Evolutionary conservation across 2,888 invertebrate genomes (phyloP).

Genomic region (Emmelina monodactyla): DNA sequence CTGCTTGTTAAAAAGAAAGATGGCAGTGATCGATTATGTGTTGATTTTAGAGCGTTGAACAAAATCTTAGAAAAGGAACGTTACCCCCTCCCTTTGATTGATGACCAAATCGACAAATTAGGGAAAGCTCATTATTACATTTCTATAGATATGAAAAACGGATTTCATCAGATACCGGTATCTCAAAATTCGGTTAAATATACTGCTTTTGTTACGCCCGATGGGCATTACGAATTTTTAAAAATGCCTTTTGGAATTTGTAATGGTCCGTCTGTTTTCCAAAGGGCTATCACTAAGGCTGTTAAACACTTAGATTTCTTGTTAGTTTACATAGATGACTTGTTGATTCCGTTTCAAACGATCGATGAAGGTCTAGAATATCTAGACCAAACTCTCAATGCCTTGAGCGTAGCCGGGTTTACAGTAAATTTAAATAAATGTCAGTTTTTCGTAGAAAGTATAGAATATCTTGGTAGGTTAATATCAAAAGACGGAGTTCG

Average conservation of each 20-base stretch:
- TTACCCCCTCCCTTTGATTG: slow-evolving; percentile 17
- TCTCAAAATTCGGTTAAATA: slow-evolving; percentile 11
- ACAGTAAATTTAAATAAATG: slow-evolving; percentile 14
- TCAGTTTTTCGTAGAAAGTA: slow-evolving; percentile 15
- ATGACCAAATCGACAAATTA: slow-evolving; percentile 17
- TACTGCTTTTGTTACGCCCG: slow-evolving; percentile 14
- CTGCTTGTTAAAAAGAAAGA: slow-evolving; percentile 17
- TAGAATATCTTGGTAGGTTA: slow-evolving; percentile 17
- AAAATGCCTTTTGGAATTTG: slow-evolving; percentile 18
- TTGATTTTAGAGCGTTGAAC: slow-evolving; percentile 17
- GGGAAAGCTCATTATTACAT: slow-evolving; percentile 13
- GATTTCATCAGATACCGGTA: slow-evolving; percentile 14
- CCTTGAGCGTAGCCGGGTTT: slow-evolving; percentile 11
- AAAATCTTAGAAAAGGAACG: slow-evolving; percentile 14
- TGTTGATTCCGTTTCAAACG: slow-evolving; percentile 12
- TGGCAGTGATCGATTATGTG: slow-evolving; percentile 15
- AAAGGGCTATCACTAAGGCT: slow-evolving; percentile 14
- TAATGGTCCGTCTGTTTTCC: slow-evolving; percentile 17
- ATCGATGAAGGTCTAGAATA: slow-evolving; percentile 12
- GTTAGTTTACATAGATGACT: slow-evolving; percentile 15
- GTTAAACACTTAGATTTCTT: slow-evolving; percentile 14
- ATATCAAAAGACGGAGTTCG: slow-evolving; percentile 16
- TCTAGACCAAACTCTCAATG: slow-evolving; percentile 8
- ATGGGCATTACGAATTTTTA: slow-evolving; percentile 15
- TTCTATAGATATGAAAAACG: slow-evolving; percentile 15